Evolutionary conservation across 1,140 invertebrate species (phyloP).

Genomic region (Probaryconus sp.): DNA sequence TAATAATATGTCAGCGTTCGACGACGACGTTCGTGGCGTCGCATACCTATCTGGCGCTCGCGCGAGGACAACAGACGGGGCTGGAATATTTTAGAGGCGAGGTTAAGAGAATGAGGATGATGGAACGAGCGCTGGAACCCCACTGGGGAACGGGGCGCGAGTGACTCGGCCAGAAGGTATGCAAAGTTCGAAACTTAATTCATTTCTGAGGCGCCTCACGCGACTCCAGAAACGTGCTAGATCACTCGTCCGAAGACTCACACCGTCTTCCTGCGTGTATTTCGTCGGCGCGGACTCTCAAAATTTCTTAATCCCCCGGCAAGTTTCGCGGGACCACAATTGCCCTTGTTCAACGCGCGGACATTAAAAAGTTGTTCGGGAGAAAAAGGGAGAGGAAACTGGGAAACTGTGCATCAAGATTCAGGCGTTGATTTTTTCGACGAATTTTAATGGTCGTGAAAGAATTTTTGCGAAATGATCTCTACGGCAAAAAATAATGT

Average conservation of each 20-base stretch:
- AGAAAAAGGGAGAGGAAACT: too few species aligned
- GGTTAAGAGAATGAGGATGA: constrained; percentile 25
- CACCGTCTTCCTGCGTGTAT: too few species aligned
- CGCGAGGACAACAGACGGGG: constrained; percentile 61
- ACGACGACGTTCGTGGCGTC: constrained; percentile 62
- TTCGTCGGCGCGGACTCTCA: too few species aligned
- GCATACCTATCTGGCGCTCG: constrained; percentile 49
- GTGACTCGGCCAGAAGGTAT: constrained; percentile 65
- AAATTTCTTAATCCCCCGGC: too few species aligned
- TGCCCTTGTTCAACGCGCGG: too few species aligned
- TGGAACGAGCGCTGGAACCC: constrained; percentile 39
- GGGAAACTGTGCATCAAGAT: too few species aligned
- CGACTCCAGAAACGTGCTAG: constrained; percentile 67
- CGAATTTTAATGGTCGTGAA: too few species aligned
- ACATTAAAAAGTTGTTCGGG: too few species aligned
- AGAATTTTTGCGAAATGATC: too few species aligned
- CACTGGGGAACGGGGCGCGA: constrained; percentile 43
- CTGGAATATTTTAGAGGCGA: constrained; percentile 68
- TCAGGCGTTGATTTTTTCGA: too few species aligned
- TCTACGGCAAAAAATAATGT: too few species aligned
- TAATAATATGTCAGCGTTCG: constrained; percentile 70
- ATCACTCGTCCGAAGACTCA: constrained; percentile 60
- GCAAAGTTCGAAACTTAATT: constrained; percentile 73
- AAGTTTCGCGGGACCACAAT: too few species aligned
- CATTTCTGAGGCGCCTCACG: constrained; percentile 72